Base-by-base conservation (phyloP, 2,113 vertebrate species). In the Scophthalmus maximus region DNA sequence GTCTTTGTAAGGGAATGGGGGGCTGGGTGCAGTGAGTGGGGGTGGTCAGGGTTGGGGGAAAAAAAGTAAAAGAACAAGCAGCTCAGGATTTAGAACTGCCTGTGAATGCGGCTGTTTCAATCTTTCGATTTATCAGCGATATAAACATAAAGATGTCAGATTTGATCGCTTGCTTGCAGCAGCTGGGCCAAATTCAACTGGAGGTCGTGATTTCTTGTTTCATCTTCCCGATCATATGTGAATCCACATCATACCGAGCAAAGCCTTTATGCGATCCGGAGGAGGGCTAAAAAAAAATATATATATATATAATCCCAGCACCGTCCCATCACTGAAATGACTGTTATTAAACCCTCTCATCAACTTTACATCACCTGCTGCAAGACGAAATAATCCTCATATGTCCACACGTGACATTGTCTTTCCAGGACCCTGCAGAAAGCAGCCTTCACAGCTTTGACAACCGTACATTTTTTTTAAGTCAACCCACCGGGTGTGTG, bases 401-500 rank as follows among this genome's bases (percentile, higher is more conserved):
- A 12, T 68, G 56, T 77, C 68, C 20, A 44, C 42, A 73, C 14
- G 75, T 46, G 55, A 56, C 75, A 56, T 1, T 60, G 62, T 38
- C 30, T 52, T 63, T 59, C 66, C 25, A 59, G 57, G 32, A 55
- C 68, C 6, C 1, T 51, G 32, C 27, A 40, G 76, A 69, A 61
- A 26, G 44, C 38, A 73, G 50, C 18, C 7, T 38, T 76, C 73
- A 78, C 73, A 76, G 42, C 57, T 77, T n/a, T 80, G 73, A 80
- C 82, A 85, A 73, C 52, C 69, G 55, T 67, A 68, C 38, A 67
- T 64, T 66, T 74, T 76, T 66, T 74, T 76, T 70, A 70, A 59
- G 58, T 85, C 76, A 78, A 68, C 83, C 69, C 55, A 8, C 14
- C 15, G 64, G 15, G 57, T 73, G 67, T 82, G 42, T 76, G 44